A percentile compares a stretch with the other conserved stretches of the same genome.
These are phyloP conservation scores for Drosophila pegasa DNA, from an alignment of 2,888 invertebrate species.

Conservation along the genomic window DNA sequence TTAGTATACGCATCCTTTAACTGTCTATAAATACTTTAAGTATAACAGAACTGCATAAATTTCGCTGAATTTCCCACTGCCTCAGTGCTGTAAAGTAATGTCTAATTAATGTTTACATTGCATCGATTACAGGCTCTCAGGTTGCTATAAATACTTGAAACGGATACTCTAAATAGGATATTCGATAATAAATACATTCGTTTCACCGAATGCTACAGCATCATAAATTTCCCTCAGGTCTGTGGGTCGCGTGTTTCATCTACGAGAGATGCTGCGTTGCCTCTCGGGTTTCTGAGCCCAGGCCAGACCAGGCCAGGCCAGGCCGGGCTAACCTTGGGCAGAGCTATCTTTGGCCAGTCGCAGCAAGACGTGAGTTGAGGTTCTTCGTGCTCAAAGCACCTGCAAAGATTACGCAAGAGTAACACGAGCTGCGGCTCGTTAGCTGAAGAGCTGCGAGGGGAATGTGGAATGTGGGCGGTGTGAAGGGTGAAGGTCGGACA, in stretches of 20 bases:
- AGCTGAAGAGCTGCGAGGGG: constrained; percentile 5
- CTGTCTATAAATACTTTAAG: not conserved
- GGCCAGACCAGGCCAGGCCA: too few species aligned
- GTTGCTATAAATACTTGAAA: not conserved
- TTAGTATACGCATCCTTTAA: too few species aligned
- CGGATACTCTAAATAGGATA: not conserved
- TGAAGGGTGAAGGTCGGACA: constrained; percentile 19
- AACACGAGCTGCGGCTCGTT: constrained; percentile 57
- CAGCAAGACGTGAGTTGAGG: constrained; percentile 7
- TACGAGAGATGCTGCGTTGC: not conserved
- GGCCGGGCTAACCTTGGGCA: constrained; percentile 20
- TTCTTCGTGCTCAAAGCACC: constrained; percentile 38
- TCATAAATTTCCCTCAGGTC: not conserved
- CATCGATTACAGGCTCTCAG: not conserved
- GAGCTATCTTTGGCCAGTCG: constrained; percentile 10
- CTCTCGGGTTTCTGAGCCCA: constrained; percentile 1
- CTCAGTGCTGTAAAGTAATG: not conserved
- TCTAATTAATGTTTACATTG: not conserved
- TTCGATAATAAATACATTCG: constrained; percentile 1
- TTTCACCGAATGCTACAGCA: not conserved
- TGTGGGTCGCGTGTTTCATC: not conserved
- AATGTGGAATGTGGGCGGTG: constrained; percentile 4
- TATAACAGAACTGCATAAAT: not conserved
- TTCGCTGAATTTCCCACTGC: not conserved
- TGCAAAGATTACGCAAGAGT: constrained; percentile 25